Evolutionary conservation across 1,140 invertebrate genomes (phyloP).

Genomic region (Drosophila sucinea): DNA sequence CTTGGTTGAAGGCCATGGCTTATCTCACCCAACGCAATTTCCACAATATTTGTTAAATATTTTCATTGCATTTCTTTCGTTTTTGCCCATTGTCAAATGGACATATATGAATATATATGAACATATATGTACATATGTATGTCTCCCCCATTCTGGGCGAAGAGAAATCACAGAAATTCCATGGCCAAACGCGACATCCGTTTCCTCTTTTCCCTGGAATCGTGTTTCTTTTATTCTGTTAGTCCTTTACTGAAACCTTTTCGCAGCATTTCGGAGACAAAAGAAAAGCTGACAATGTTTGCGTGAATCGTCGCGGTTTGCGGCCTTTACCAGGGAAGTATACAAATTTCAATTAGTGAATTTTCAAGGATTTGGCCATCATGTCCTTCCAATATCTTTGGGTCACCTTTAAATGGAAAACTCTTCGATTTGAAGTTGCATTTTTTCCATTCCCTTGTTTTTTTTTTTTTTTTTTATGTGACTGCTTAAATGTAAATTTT

Average conservation of each 20-base stretch:
- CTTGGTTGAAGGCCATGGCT: too few relatives aligned
- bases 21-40: too few relatives aligned
- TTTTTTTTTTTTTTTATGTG: too few relatives aligned
- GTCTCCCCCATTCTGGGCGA: neutral
- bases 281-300: slow-evolving; percentile 70
- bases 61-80: neutral
- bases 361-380: slow-evolving; percentile 12
- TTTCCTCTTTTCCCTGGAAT: slow-evolving; percentile 61
- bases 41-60: neutral
- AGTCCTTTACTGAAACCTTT: slow-evolving; percentile 63
- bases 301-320: neutral
- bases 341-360: slow-evolving; percentile 76
- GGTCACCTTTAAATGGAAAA: slow-evolving; percentile 29
- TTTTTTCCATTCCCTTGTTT: neutral
- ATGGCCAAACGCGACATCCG: slow-evolving; percentile 75
- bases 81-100: neutral
- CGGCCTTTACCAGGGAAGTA: neutral
- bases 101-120: neutral
- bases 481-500: too few relatives aligned
- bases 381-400: slow-evolving; percentile 30
- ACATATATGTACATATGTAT: neutral
- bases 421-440: slow-evolving; percentile 6
- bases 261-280: slow-evolving; percentile 64
- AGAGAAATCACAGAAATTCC: slow-evolving; percentile 28
- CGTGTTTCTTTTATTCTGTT: slow-evolving; percentile 3